phyloP scores from a whole-genome alignment of 2,888 invertebrate species.

The Synanthedon formicaeformis region DNA sequence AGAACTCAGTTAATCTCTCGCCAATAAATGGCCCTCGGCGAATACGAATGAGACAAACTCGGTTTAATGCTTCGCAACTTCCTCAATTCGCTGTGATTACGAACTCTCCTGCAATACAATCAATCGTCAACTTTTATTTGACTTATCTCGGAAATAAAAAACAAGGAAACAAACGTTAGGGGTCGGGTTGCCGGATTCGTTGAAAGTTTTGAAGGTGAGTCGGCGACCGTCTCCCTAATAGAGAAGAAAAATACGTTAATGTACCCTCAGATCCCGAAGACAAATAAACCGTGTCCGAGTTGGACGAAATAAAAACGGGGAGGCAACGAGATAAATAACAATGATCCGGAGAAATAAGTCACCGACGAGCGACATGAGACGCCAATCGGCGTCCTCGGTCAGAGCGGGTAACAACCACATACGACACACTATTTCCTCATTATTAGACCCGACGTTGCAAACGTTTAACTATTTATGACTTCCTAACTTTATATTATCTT shows the following conservation, averaged over 20 bases:
- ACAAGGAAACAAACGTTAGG: conserved; percentile 50
- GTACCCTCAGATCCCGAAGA: conserved; percentile 66
- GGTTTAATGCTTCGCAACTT: conserved; percentile 39
- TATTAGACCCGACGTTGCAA: conserved; percentile 20
- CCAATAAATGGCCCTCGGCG: conserved; percentile 18
- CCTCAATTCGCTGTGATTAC: conserved; percentile 40
- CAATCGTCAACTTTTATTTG: conserved; percentile 69
- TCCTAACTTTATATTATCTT: background rate
- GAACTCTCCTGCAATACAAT: conserved; percentile 52
- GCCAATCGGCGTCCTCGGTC: conserved; percentile 18
- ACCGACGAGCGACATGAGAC: conserved; percentile 9
- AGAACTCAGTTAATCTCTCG: conserved; percentile 16
- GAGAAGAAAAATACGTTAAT: conserved; percentile 71
- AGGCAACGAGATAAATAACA: conserved; percentile 62
- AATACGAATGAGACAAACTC: conserved; percentile 33
- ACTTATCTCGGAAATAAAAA: conserved; percentile 59
- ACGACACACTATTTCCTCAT: conserved; percentile 28
- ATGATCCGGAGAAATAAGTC: conserved; percentile 48
- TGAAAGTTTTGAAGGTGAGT: conserved; percentile 63
- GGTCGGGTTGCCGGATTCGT: conserved; percentile 45
- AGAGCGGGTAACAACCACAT: conserved; percentile 15
- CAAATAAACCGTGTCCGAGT: conserved; percentile 65
- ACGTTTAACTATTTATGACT: conserved; percentile 5
- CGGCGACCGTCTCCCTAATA: conserved; percentile 61
- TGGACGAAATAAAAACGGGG: conserved; percentile 62